Base-by-base conservation (phyloP, 1,140 invertebrate genomes). In the Drosophila mayri region DNA sequence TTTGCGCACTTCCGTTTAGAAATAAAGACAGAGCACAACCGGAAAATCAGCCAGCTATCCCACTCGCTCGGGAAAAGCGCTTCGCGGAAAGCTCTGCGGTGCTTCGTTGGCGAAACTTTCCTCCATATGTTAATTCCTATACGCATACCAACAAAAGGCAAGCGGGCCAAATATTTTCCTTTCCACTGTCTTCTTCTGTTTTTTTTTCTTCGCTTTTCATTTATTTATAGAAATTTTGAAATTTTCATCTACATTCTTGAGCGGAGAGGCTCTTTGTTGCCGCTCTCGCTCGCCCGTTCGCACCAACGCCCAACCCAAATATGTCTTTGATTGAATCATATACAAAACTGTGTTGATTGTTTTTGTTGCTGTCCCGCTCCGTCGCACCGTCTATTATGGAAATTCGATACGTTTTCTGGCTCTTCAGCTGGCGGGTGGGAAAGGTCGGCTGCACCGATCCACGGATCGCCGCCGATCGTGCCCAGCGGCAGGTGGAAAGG, bases 311-410 rank as follows among this genome's bases (percentile, higher is more conserved):
- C 68, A 82, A 92, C 73, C 91, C 91, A 92, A 92, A 92, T 92
- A 92, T 91, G 91, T 92, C 91, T 92, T 90, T 80, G 83, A 92
- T 92, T 91, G 78, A 87, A 92, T 88, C 84, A 85, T 91, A 87
- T 87, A 81, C 68, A 84, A 81, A 78, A 81, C 68, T 75, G 74
- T 81, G 79, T 77, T 67, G 67, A 58, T 81, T 80, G 76, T 83
- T 86, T 82, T 91, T 91, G 78, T 90, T 83, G 90, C 77, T 81
- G 88, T 91, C 90, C 91, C 90, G 91, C 81, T 91, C 78, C 76
- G 65, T 73, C 82, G 74, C 76, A 83, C 86, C 82, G 79, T 73
- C 79, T 65, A 83, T 91, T 91, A 87, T 92, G 90, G 90, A 92
- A 92, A 92, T 92, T 87, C 83, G 90, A 92, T 92, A 91, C 86